Conservation (phyloP, 2,797 vertebrate genomes). For the Poeciliopsis turneri region DNA sequence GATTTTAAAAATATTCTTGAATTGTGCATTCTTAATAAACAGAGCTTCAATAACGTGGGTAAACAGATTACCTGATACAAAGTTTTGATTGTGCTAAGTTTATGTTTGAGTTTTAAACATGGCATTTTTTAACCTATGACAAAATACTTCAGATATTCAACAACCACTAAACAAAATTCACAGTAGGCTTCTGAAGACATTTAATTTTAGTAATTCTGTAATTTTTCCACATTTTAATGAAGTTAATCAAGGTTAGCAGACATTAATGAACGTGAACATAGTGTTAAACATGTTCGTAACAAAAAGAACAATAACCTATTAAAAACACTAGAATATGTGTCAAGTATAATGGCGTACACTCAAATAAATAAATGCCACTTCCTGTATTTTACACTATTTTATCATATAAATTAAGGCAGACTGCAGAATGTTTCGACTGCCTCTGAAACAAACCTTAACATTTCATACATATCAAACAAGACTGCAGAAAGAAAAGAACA, state of each 20-base stretch:
- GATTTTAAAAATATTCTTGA: neutral
- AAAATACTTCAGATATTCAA: neutral
- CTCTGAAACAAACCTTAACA: constrained; percentile 46
- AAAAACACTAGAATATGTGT: constrained; percentile 87
- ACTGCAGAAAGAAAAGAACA: constrained; percentile 53
- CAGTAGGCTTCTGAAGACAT: constrained; percentile 56
- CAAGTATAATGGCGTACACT: constrained; percentile 84
- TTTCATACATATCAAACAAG: constrained; percentile 45
- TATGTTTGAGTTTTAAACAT: neutral
- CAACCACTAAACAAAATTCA: constrained; percentile 28
- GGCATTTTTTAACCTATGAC: neutral
- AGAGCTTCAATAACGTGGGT: neutral
- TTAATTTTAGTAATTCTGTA: constrained; percentile 76
- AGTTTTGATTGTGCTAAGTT: neutral
- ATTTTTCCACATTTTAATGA: constrained; percentile 83
- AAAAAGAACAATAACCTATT: constrained; percentile 79
- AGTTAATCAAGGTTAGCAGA: constrained; percentile 90
- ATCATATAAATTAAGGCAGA: constrained; percentile 84
- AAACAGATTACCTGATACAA: neutral
- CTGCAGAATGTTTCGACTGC: constrained; percentile 72
- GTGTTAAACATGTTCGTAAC: constrained; percentile 84
- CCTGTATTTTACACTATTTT: constrained; percentile 55
- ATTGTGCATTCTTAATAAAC: neutral
- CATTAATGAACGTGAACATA: constrained; percentile 87
- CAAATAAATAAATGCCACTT: constrained; percentile 78